Evolutionary conservation across 2,113 vertebrate species (phyloP).

Genomic region (Eurystomus gularis): DNA sequence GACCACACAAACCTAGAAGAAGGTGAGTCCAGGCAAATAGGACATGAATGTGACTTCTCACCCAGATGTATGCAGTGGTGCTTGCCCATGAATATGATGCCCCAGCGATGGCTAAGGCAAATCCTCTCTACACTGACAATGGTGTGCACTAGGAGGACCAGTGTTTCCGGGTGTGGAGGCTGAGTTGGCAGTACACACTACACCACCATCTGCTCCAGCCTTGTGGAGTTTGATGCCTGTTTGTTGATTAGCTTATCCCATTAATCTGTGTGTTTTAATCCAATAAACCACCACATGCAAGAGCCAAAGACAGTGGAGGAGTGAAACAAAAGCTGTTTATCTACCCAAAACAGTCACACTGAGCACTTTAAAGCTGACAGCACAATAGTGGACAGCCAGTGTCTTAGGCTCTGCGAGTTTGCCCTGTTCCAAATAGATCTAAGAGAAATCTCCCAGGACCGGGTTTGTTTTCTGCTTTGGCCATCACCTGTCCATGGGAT

Average conservation of each 20-base stretch:
- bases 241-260: not conserved
- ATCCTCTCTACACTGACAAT: fast-evolving
- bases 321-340: slow-evolving; percentile 5
- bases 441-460: not conserved
- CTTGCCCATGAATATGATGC: not conserved
- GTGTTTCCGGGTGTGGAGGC: not conserved
- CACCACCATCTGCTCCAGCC: not conserved
- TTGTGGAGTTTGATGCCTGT: not conserved
- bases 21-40: not conserved
- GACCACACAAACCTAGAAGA: not conserved
- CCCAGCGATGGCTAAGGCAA: not conserved
- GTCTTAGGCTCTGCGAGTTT: not conserved
- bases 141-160: fast-evolving
- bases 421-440: not conserved
- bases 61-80: fast-evolving
- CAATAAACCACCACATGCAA: not conserved
- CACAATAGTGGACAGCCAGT: not conserved
- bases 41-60: not conserved
- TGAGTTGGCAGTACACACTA: not conserved
- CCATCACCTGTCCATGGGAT: not conserved
- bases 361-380: not conserved
- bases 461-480: not conserved
- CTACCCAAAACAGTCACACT: not conserved
- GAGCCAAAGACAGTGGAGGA: not conserved
- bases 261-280: slow-evolving; percentile 16